Evolutionary conservation across 2,113 vertebrate species (phyloP), one percentile per base, ranked within the genome.

Genomic region (Hyaena hyaena): DNA sequence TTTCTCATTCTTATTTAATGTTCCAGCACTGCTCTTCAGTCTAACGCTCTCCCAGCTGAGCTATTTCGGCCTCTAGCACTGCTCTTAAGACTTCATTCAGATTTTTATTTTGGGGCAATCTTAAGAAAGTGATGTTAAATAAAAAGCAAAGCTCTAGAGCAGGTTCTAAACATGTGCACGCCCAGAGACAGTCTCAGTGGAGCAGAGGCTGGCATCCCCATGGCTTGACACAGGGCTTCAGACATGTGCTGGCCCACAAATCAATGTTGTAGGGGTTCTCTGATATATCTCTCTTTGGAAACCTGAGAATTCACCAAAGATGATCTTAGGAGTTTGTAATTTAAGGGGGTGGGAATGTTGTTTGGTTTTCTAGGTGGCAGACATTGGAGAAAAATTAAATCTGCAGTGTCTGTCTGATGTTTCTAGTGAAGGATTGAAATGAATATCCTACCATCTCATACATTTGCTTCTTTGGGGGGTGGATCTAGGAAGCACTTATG

Each of bases 401-500:
- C 50, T 39, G 61, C 28, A 19, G 4, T 0, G 33, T 9, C 23
- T 45, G 23, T 28, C 66, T 16, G 35, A 58, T 48, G 16, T 82
- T 88, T 88, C 76, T 71, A 48, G 68, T 21, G 83, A 55, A 39
- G 45, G 24, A 31, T 16, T 58, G 58, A 24, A 45, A 55, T 50
- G 71, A 71, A 61, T 55, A 28, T n/a, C 45, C 9, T 71, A 5
- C 73, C 8, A 35, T 55, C 96, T 98, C 96, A 97, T 48, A 63
- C 50, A 4, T 88, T 68, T 92, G 35, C 80, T 98, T 97, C 95
- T 96, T 10, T 21, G 58, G 97, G 92, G 98, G 96, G 82, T 3
- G 71, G 26, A 48, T 95, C 93, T 97, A 99, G 99, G 99, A 99
- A 97, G 99, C 99, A 1, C 98, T 99, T 77, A 99, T 99, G 99